phyloP scores from a whole-genome alignment of 2,797 vertebrate genomes.

The Petrocephalus schoutedeni region DNA sequence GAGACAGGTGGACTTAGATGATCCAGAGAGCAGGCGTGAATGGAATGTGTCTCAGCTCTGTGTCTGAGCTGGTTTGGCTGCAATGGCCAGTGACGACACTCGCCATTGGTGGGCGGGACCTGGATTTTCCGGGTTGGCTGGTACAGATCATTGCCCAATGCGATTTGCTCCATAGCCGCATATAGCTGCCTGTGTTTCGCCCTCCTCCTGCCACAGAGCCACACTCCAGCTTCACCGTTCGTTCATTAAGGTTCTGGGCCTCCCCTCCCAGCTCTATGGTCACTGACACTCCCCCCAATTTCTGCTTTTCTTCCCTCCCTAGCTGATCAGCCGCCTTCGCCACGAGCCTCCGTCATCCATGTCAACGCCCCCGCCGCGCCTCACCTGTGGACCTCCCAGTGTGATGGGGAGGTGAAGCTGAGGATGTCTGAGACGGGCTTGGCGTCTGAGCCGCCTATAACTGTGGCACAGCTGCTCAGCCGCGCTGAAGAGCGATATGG shows the following conservation, averaged over 20 bases:
- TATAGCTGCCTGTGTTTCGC: not conserved
- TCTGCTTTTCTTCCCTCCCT: not conserved
- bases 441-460: conserved; percentile 65
- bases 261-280: not conserved
- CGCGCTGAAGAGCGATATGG: conserved; percentile 60
- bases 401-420: conserved; percentile 69
- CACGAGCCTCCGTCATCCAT: conserved; percentile 43
- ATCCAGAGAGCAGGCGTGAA: not conserved
- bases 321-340: conserved; percentile 42
- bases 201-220: not conserved
- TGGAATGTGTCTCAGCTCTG: not conserved
- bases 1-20: not conserved
- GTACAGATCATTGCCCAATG: not conserved
- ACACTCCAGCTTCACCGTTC: not conserved
- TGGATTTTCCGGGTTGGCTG: not conserved
- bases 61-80: no score
- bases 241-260: not conserved
- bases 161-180: no score
- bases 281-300: not conserved
- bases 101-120: not conserved
- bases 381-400: conserved; percentile 63
- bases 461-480: conserved; percentile 68
- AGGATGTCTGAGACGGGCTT: conserved; percentile 65
- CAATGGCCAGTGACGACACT: not conserved
- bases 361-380: not conserved